phyloP scores from a whole-genome alignment of 2,113 vertebrate genomes.

The Anarhynchus alexandrinus region DNA sequence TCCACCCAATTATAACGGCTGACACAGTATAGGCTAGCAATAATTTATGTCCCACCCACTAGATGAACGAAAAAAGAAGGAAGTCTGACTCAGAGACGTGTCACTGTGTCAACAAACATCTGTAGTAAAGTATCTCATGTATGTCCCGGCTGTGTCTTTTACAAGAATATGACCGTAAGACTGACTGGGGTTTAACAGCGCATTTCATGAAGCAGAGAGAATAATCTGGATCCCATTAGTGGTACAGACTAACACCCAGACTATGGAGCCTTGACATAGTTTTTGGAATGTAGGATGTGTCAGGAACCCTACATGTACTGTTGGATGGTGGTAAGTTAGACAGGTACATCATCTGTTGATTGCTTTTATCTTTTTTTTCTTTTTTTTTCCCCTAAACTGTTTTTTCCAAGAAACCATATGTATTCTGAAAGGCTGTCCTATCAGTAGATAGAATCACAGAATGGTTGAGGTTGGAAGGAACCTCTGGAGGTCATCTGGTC shows the following conservation, averaged over 20 bases:
- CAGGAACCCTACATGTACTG: not conserved
- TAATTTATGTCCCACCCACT: constrained; percentile 1
- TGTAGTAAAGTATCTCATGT: not conserved
- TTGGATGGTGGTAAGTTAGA: not conserved
- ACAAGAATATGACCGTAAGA: not conserved
- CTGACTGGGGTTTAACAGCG: not conserved
- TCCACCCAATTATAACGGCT: not conserved
- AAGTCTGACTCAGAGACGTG: not conserved
- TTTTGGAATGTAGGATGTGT: not conserved
- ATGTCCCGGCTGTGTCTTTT: not conserved
- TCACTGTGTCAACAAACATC: not conserved
- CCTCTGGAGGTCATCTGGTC: not conserved
- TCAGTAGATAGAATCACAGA: not conserved
- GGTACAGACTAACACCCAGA: not conserved
- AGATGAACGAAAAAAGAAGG: not conserved
- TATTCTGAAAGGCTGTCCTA: not conserved
- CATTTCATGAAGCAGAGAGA: not conserved
- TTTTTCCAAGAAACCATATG: not conserved
- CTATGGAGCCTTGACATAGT: not conserved
- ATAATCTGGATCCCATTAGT: not conserved
- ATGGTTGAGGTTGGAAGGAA: not conserved
- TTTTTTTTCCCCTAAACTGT: not conserved
- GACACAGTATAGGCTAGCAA: not conserved
- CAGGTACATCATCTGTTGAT: not conserved
- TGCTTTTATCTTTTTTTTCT: not conserved